Percentiles rank a stretch among this genome's conserved stretches.
These are phyloP conservation scores for Salmo trutta DNA, from an alignment of 2,797 vertebrate genomes.

Conservation along the genomic window DNA sequence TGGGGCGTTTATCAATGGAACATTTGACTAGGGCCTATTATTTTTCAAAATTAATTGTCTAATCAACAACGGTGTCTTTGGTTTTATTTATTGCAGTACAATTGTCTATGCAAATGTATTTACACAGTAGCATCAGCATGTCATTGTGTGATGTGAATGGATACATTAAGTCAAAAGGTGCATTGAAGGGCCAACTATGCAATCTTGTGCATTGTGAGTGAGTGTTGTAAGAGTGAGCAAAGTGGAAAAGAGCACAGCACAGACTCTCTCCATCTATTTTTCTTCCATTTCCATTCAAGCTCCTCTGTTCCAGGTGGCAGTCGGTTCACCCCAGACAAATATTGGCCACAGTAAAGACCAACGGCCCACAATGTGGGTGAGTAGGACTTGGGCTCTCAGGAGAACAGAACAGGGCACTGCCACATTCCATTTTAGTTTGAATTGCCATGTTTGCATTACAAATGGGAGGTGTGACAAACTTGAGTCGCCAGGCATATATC, in stretches of 20 bases:
- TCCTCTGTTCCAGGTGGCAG: neutral
- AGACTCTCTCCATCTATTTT: neutral
- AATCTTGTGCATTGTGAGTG: neutral
- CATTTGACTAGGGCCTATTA: neutral
- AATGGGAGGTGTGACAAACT: neutral
- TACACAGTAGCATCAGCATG: neutral
- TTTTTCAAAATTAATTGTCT: neutral
- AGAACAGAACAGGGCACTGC: neutral
- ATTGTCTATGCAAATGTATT: too few species aligned
- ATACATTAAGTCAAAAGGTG: neutral
- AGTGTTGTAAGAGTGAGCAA: neutral
- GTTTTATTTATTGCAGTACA: neutral
- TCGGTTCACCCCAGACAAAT: neutral
- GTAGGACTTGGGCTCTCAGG: neutral
- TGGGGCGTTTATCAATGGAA: neutral
- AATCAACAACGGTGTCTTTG: neutral
- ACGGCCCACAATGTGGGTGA: neutral
- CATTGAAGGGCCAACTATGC: neutral
- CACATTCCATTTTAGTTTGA: neutral
- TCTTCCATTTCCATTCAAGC: neutral
- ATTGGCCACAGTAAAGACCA: slow-evolving; percentile 3
- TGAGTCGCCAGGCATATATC: neutral
- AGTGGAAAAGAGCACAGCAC: neutral
- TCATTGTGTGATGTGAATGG: neutral
- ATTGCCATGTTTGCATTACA: neutral